These are phyloP conservation scores for Drosophila meridiana DNA, from an alignment of 2,888 invertebrate species.

Conservation along the genomic window DNA sequence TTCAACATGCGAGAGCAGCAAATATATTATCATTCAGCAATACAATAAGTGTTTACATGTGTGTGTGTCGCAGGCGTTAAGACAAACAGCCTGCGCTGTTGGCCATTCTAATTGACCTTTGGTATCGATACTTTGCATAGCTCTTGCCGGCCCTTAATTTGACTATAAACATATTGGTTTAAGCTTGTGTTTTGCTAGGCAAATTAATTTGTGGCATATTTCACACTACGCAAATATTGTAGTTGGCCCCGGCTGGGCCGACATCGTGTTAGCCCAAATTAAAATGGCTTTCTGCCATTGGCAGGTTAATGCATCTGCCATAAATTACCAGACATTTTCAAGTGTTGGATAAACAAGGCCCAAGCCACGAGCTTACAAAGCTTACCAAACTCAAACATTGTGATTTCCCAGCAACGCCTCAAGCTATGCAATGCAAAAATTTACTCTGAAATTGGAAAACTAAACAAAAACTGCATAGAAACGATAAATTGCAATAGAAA, in stretches of 20 bases:
- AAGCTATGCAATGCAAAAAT: neutral
- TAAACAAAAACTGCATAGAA: neutral
- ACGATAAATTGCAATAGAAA: neutral
- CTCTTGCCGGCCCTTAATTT: constrained; percentile 15
- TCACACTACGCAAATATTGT: constrained; percentile 20
- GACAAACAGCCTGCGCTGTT: constrained; percentile 19
- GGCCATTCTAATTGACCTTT: constrained; percentile 12
- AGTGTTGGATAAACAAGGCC: constrained; percentile 35
- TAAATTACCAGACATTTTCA: constrained; percentile 21
- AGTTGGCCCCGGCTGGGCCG: neutral
- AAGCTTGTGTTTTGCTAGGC: constrained; percentile 8
- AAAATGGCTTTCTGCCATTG: constrained; percentile 16
- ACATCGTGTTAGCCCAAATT: constrained; percentile 3
- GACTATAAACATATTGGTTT: constrained; percentile 15
- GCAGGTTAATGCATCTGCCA: constrained; percentile 18
- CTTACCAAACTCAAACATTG: neutral
- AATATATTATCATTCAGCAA: neutral
- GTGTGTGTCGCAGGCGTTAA: constrained; percentile 17
- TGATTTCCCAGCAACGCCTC: neutral
- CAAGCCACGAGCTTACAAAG: neutral
- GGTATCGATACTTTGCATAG: constrained; percentile 11
- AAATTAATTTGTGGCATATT: constrained; percentile 46
- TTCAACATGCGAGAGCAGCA: constrained; percentile 18
- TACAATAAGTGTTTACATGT: neutral
- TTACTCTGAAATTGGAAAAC: neutral